phyloP scores from a whole-genome alignment of 2,888 invertebrate species.

The Poecilus cupreus region DNA sequence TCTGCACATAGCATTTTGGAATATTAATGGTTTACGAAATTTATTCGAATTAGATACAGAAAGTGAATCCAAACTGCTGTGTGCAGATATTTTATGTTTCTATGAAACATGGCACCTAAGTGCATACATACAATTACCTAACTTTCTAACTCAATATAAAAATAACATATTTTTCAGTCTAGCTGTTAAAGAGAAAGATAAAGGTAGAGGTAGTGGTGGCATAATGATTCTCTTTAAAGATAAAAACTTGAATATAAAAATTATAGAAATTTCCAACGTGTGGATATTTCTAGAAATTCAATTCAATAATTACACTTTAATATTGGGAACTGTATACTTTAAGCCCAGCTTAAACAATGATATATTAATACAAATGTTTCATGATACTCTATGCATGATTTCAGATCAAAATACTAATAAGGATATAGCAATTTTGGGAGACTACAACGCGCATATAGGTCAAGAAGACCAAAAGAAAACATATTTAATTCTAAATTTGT shows the following conservation, averaged over 20 bases:
- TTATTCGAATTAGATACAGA: not conserved
- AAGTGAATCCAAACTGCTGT: not conserved
- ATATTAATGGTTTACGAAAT: not conserved
- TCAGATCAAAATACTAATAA: not conserved
- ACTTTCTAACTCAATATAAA: not conserved
- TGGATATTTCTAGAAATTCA: no score
- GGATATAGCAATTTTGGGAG: not conserved
- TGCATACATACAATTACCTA: not conserved
- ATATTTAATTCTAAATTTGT: not conserved
- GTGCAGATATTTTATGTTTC: not conserved
- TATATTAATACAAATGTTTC: not conserved
- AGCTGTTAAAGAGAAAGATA: not conserved
- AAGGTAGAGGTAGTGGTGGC: not conserved
- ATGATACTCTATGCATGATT: no score
- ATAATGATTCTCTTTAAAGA: not conserved
- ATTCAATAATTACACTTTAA: not conserved
- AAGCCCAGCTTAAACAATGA: not conserved
- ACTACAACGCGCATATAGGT: not conserved
- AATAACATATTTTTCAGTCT: not conserved
- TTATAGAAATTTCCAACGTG: not conserved
- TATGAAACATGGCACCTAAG: not conserved
- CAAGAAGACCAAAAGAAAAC: not conserved
- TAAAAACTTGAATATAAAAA: not conserved
- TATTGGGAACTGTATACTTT: not conserved
- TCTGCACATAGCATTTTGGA: not conserved